Conservation (phyloP, 2,797 vertebrate species). For the Balearica regulorum region DNA sequence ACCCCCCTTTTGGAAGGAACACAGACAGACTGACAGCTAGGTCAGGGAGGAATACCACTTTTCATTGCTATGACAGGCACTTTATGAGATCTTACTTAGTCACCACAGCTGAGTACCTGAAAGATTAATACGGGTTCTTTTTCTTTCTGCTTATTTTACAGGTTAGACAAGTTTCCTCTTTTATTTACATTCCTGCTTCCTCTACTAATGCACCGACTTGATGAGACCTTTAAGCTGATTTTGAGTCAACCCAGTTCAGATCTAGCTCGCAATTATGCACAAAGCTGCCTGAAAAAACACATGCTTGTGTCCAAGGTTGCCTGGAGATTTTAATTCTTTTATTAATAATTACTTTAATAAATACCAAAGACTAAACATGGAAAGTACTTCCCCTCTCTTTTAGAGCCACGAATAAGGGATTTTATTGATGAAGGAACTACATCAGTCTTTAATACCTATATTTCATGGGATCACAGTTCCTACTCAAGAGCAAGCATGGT, state of each 20-base stretch:
- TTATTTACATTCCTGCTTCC: not conserved
- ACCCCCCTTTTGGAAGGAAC: not conserved
- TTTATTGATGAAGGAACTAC: not conserved
- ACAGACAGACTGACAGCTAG: not conserved
- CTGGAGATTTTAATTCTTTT: not conserved
- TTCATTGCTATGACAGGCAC: not conserved
- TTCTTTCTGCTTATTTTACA: not conserved
- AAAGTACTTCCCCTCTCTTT: not conserved
- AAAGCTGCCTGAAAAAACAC: not conserved
- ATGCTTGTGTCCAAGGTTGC: not conserved
- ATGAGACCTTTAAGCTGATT: constrained; percentile 9
- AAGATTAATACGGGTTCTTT: not conserved
- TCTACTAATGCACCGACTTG: not conserved
- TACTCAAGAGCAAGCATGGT: not conserved
- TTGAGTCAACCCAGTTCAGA: not conserved
- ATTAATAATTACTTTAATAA: not conserved
- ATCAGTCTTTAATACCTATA: not conserved
- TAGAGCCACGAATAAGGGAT: not conserved
- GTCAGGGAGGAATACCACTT: not conserved
- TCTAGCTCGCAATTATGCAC: not conserved
- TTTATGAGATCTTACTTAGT: not conserved
- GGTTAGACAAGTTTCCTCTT: not conserved
- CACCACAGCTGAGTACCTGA: not conserved
- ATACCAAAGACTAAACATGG: not conserved
- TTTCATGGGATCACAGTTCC: not conserved